A percentile compares a stretch with the other conserved stretches of the same genome.
These are phyloP conservation scores for Puntigrus tetrazona DNA, from an alignment of 2,113 vertebrate species.

Conservation along the genomic window DNA sequence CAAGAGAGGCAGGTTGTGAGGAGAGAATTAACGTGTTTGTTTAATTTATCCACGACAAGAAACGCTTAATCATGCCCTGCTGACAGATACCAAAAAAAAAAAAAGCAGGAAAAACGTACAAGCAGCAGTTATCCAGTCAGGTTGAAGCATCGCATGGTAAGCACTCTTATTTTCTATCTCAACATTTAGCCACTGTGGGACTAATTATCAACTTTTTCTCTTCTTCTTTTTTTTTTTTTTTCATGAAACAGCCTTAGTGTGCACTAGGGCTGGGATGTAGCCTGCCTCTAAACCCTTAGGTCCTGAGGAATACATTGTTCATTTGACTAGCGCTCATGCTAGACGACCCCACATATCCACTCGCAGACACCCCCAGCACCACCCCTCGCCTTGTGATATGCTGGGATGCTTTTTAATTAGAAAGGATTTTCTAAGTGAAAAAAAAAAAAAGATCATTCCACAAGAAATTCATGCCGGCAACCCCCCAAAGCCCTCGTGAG, in stretches of 20 bases:
- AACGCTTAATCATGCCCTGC: constrained; percentile 45
- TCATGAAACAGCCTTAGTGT: constrained; percentile 85
- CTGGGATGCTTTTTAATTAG: constrained; percentile 50
- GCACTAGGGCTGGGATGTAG: constrained; percentile 74
- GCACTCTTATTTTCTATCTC: constrained; percentile 81
- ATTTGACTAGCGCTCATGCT: constrained; percentile 78
- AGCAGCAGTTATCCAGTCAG: constrained; percentile 68
- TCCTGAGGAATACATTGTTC: constrained; percentile 89
- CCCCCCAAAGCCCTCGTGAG: constrained; percentile 48
- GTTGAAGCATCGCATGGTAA: constrained; percentile 65
- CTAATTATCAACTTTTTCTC: constrained; percentile 95
- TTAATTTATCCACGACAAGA: constrained; percentile 48
- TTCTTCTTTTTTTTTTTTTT: constrained; percentile 60
- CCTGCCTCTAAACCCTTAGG: constrained; percentile 91
- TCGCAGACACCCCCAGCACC: constrained; percentile 31
- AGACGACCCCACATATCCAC: constrained; percentile 56
- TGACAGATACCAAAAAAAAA: constrained; percentile 36
- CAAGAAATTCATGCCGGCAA: constrained; percentile 33
- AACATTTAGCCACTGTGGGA: constrained; percentile 94
- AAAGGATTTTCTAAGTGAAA: constrained; percentile 36
- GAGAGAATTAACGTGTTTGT: constrained; percentile 36
- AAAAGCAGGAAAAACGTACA: constrained; percentile 14
- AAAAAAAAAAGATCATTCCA: constrained; percentile 18
- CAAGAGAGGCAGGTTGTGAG: constrained; percentile 14
- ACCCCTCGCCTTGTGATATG: constrained; percentile 30